Percentiles rank a stretch among this genome's conserved stretches.
Conservation (phyloP, 2,797 vertebrate species). For the Galago senegalensis region DNA sequence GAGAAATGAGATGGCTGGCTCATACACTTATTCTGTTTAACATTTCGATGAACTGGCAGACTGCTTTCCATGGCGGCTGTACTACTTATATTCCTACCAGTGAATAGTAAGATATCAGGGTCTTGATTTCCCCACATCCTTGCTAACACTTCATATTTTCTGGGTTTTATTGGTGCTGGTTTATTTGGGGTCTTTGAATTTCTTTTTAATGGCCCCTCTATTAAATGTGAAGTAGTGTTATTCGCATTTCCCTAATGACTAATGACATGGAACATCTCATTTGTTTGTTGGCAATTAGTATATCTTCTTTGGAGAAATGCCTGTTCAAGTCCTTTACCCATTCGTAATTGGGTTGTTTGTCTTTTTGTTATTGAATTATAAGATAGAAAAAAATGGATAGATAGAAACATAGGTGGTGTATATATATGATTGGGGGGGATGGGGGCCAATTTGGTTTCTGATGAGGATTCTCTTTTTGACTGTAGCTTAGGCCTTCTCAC, state of each 20-base stretch:
- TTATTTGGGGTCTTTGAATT: neutral
- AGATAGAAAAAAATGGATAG: neutral
- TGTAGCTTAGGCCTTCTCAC: too few species aligned
- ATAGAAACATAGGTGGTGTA: neutral
- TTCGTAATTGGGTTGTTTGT: neutral
- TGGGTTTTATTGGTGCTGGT: neutral
- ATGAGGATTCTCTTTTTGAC: too few species aligned
- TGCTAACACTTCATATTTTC: neutral
- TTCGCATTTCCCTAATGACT: neutral
- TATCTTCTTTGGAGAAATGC: neutral
- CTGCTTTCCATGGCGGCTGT: neutral
- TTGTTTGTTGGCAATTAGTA: neutral
- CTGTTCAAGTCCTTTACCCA: neutral
- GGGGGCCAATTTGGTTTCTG: too few species aligned
- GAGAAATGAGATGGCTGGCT: too few species aligned
- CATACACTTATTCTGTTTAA: too few species aligned
- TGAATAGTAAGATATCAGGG: neutral
- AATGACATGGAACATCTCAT: neutral
- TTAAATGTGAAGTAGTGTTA: neutral
- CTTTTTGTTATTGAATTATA: neutral
- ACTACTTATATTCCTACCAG: neutral
- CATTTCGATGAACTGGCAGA: too few species aligned
- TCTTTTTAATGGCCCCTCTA: neutral
- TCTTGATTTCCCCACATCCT: neutral
- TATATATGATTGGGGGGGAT: neutral